Evolutionary conservation across 2,797 vertebrate species (phyloP).

Genomic region (Cossypha polioptera): DNA sequence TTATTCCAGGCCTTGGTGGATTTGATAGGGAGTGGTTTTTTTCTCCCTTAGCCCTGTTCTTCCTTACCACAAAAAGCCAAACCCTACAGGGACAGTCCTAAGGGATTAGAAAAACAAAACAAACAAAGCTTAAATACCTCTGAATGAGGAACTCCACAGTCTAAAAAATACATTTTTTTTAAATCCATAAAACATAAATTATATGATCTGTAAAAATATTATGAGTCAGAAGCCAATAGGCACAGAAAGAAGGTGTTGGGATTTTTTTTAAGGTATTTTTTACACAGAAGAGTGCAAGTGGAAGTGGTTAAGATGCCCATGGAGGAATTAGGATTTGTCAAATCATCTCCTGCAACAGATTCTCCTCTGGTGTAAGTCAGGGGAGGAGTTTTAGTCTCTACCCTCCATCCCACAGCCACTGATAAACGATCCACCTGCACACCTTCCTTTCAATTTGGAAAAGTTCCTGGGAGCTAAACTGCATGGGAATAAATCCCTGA

Average conservation of each 20-base stretch:
- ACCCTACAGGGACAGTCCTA: background rate
- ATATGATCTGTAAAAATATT: background rate
- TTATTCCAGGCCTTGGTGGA: background rate
- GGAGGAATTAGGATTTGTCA: background rate
- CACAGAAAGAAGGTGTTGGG: background rate
- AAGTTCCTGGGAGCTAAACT: background rate
- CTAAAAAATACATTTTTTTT: background rate
- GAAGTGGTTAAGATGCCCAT: background rate
- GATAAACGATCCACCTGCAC: background rate
- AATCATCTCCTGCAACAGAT: background rate
- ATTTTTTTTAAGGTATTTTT: background rate
- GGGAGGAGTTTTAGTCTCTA: background rate
- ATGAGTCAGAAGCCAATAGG: background rate
- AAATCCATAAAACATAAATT: no score
- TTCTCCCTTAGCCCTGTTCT: background rate
- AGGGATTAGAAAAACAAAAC: background rate
- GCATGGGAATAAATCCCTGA: fast-evolving
- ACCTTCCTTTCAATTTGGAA: background rate
- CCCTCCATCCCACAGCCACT: background rate
- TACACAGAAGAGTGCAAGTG: background rate
- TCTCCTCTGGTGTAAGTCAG: background rate
- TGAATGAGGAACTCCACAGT: background rate
- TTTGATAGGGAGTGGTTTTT: background rate
- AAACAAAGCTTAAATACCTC: background rate
- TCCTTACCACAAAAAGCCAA: background rate